Percentiles rank a stretch among this genome's conserved stretches.
Conservation (phyloP, 2,888 invertebrate species). For the Troides helena region DNA sequence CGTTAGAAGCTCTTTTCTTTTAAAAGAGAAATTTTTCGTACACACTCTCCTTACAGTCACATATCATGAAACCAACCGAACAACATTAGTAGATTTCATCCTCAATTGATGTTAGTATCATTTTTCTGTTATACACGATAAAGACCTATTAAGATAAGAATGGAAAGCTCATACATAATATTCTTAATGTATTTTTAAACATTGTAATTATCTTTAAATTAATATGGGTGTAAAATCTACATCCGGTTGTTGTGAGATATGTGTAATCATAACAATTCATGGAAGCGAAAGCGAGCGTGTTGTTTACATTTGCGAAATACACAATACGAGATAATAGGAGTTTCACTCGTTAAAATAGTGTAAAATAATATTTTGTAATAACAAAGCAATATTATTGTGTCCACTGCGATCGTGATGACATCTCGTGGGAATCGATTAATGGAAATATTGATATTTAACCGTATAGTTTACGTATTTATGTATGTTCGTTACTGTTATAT, state of each 20-base stretch:
- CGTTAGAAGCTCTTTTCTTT: conserved; percentile 18
- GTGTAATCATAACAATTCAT: not conserved
- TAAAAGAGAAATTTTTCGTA: conserved; percentile 2
- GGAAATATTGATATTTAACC: too few relatives aligned
- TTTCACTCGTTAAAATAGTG: not conserved
- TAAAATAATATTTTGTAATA: not conserved
- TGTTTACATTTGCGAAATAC: not conserved
- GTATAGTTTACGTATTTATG: too few relatives aligned
- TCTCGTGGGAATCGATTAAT: too few relatives aligned
- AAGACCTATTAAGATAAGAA: too few relatives aligned
- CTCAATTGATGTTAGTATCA: not conserved
- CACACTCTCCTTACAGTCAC: not conserved
- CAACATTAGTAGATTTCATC: not conserved
- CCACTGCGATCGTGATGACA: too few relatives aligned
- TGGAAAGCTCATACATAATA: too few relatives aligned
- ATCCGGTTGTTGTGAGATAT: not conserved
- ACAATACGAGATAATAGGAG: not conserved
- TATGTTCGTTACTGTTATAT: too few relatives aligned
- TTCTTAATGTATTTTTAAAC: too few relatives aligned
- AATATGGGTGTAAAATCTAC: not conserved
- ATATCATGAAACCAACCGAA: not conserved
- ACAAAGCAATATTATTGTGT: not conserved
- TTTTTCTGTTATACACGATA: too few relatives aligned
- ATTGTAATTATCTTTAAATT: not conserved
- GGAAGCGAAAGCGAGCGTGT: not conserved